Percentiles rank a stretch among this genome's conserved stretches.
Evolutionary conservation across 2,113 vertebrate genomes (phyloP).

Genomic region (Malurus alboscapulatus): DNA sequence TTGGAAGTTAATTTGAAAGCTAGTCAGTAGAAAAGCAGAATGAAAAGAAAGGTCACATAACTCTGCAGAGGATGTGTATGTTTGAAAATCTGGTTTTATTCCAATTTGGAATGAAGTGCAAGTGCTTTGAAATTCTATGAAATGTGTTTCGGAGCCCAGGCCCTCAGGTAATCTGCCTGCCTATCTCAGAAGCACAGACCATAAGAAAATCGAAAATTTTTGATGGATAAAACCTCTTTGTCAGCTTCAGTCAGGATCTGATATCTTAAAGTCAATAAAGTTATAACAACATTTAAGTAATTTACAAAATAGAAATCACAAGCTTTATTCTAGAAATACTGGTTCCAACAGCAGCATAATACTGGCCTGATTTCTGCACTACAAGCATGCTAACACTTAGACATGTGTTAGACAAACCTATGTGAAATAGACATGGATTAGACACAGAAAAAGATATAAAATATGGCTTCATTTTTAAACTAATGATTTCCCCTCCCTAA

Average conservation of each 20-base stretch:
- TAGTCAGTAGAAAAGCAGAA: neutral
- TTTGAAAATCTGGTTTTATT: slow-evolving; percentile 22
- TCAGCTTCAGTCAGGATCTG: neutral
- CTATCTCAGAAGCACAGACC: neutral
- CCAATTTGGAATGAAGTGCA: neutral
- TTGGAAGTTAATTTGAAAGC: slow-evolving; percentile 25
- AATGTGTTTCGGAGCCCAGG: neutral
- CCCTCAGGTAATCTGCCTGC: neutral
- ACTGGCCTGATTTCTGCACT: neutral
- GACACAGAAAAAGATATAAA: neutral
- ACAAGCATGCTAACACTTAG: neutral
- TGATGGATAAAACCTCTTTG: neutral
- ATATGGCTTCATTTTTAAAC: neutral
- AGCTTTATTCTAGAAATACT: neutral
- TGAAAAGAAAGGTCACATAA: neutral
- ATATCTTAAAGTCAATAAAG: neutral
- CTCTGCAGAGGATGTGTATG: neutral
- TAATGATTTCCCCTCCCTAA: neutral
- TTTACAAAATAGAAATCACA: neutral
- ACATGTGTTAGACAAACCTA: neutral
- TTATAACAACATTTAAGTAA: neutral
- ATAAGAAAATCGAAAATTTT: neutral
- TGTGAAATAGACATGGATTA: neutral
- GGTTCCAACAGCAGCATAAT: neutral
- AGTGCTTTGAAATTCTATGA: neutral